Evolutionary conservation across 2,888 invertebrate species (phyloP), one percentile per base, ranked within the genome.

Genomic region (Polymixis lichenea): DNA sequence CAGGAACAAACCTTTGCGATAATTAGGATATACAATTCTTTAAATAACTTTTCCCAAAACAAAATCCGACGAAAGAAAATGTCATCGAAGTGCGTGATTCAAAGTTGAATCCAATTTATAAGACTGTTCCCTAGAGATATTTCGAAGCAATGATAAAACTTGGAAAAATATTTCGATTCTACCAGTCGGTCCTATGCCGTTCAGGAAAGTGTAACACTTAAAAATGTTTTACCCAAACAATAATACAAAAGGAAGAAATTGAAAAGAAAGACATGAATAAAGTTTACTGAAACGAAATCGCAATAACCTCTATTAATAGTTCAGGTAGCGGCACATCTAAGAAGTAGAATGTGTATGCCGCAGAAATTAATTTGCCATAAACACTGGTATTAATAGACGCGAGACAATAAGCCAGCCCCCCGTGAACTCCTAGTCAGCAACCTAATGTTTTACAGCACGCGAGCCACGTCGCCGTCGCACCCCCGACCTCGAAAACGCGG

Each of bases 71-170:
- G 77, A 82, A 84, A 87, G 87, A 89, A 88, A 89, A 89, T 88
- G 87, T 86, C 87, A 89, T 87, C 90, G 84, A 89, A 91, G 90
- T 92, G 92, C 91, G 93, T 93, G 93, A 95, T 94, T 94, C 93
- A 88, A 94, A 95, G 93, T 94, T 93, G 90, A 94, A 96, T 95
- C 96, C 96, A 96, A 96, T 96, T 95, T 94, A 91, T 90, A 92
- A 92, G 93, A 96, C 95, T 91, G 94, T 92, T 90, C 96, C 94
- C 96, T 85, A 93, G 96, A 91, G 92, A 94, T 92, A 93, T 94
- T 91, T 91, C 92, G 92, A 94, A 94, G 94, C 93, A 95, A 95
- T 95, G 92, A 93, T 91, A 94, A 94, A 95, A 95, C 91, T 95
- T 95, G 87, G 87, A 90, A 93, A 77, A 92, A 92, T 91, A 89